phyloP scores from a whole-genome alignment of 2,888 invertebrate genomes.

The Bugula neritina region DNA sequence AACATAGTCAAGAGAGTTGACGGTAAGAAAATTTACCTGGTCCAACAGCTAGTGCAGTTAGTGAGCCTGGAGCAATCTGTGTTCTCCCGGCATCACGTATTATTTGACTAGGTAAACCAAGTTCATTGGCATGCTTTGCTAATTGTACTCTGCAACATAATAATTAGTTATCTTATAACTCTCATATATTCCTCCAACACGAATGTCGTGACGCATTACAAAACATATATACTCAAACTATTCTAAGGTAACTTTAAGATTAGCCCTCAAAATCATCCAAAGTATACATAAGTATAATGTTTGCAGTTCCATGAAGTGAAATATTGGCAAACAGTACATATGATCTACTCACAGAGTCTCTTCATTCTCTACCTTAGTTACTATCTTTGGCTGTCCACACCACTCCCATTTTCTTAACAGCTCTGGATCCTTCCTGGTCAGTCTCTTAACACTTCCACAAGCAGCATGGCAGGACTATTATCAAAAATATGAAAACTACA shows the following conservation, averaged over 20 bases:
- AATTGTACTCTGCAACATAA: conserved; percentile 63
- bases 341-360: conserved; percentile 59
- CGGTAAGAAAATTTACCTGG: conserved; percentile 63
- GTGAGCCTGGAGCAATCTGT: conserved; percentile 79
- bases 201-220: too few species aligned
- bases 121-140: conserved; percentile 63
- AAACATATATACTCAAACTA: too few species aligned
- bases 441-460: conserved; percentile 74
- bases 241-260: too few species aligned
- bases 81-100: conserved; percentile 88
- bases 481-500: too few species aligned
- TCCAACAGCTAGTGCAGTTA: conserved; percentile 87
- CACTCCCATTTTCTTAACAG: conserved; percentile 65
- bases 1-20: too few species aligned
- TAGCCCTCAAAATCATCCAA: too few species aligned
- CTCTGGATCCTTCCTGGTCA: conserved; percentile 61
- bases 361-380: conserved; percentile 72
- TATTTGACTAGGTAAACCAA: conserved; percentile 65
- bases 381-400: conserved; percentile 79
- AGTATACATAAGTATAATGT: too few species aligned
- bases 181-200: too few species aligned
- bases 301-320: too few species aligned
- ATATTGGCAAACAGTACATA: too few species aligned
- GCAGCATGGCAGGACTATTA: conserved; percentile 90
- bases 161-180: too few species aligned